phyloP scores from a whole-genome alignment of 2,888 invertebrate genomes.

The Mesoligia furuncula region DNA sequence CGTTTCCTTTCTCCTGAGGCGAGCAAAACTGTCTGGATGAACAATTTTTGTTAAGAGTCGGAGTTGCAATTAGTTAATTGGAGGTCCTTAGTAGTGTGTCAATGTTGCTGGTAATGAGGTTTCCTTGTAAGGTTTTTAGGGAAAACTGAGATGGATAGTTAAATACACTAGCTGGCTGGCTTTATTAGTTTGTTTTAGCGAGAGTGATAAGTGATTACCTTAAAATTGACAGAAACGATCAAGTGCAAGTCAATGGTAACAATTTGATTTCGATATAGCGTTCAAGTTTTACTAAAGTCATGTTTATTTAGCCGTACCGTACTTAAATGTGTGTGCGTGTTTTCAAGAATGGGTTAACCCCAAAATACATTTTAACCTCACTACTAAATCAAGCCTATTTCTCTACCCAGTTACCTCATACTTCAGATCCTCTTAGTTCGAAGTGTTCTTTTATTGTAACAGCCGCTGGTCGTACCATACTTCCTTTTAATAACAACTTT shows the following conservation, averaged over 20 bases:
- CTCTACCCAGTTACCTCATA: background rate
- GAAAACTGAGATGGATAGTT: background rate
- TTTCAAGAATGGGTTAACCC: background rate
- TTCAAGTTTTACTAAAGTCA: background rate
- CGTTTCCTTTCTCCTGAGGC: constrained; percentile 24
- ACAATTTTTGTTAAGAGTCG: background rate
- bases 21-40: constrained; percentile 24
- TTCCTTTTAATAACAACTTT: constrained; percentile 42
- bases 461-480: constrained; percentile 25
- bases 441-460: constrained; percentile 40
- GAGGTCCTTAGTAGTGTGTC: constrained; percentile 9
- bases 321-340: constrained; percentile 1
- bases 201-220: background rate
- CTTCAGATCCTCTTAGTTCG: constrained; percentile 24
- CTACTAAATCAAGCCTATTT: constrained; percentile 1
- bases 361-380: background rate
- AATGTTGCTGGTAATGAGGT: constrained; percentile 33
- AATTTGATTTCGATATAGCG: background rate
- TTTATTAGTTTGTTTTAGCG: background rate
- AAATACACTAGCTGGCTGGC: background rate
- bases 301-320: too few relatives aligned
- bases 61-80: constrained; percentile 48
- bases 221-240: background rate
- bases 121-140: background rate
- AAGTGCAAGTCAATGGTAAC: background rate